phyloP scores from a whole-genome alignment of 2,888 invertebrate species.

The Torymus tubicola region DNA sequence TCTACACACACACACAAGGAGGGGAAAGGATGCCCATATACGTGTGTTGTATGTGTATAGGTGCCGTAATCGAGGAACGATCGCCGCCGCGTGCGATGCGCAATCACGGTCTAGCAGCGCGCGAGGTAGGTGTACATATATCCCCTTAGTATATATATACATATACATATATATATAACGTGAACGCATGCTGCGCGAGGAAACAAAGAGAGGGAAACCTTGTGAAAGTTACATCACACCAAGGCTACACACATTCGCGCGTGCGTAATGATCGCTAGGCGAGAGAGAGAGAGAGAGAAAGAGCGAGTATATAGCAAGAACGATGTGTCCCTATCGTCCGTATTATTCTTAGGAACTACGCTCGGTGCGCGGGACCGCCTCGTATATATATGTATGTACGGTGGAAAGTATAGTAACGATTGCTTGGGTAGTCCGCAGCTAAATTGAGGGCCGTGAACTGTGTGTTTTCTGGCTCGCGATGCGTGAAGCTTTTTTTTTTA shows the following conservation, averaged over 20 bases:
- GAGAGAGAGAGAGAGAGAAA: no score
- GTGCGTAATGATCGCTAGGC: conserved; percentile 35
- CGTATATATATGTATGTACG: no score
- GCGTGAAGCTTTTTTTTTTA: no score
- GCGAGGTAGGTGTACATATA: not conserved
- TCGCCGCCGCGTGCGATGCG: conserved; percentile 56
- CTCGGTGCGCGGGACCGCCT: conserved; percentile 60
- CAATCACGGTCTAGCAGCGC: conserved; percentile 55
- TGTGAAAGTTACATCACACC: conserved; percentile 73
- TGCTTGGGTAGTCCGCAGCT: not conserved
- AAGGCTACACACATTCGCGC: conserved; percentile 63
- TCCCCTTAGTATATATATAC: no score
- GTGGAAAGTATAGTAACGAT: not conserved
- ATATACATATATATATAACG: no score
- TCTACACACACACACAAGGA: not conserved
- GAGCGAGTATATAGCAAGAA: not conserved
- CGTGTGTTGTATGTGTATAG: conserved; percentile 6
- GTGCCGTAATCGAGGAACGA: conserved; percentile 57
- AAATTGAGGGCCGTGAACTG: no score
- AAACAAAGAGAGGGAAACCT: conserved; percentile 68
- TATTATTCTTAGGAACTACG: conserved; percentile 69
- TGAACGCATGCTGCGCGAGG: not conserved
- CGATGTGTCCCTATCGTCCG: conserved; percentile 53
- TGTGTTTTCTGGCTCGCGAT: no score
- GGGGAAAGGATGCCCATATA: conserved; percentile 14